Conservation (phyloP, 1,140 invertebrate species). For the Melitaea cinxia region DNA sequence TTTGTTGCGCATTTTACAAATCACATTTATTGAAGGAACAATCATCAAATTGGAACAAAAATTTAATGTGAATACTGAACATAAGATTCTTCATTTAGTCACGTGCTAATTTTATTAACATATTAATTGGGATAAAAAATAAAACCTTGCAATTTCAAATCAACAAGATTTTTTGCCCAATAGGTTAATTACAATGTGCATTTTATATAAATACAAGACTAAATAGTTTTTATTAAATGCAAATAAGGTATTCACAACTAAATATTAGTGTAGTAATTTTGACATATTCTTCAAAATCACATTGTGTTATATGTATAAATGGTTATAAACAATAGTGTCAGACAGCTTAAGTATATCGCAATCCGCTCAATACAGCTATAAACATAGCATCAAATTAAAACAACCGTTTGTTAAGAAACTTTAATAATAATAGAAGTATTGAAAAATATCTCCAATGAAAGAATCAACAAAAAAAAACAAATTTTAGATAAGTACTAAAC, state of each 20-base stretch:
- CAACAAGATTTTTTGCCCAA: too few species aligned
- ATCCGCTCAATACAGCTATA: background rate
- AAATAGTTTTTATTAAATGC: conserved; percentile 10
- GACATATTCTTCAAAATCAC: conserved; percentile 5
- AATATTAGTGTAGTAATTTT: conserved; percentile 10
- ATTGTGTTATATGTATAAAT: background rate
- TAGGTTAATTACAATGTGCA: too few species aligned
- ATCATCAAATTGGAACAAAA: background rate
- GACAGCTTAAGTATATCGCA: background rate
- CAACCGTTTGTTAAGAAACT: conserved; percentile 75
- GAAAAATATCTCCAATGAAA: conserved; percentile 78
- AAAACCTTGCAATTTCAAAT: too few species aligned
- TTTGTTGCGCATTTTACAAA: too few species aligned
- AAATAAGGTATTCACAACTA: conserved; percentile 11
- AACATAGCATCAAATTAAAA: conserved; percentile 29
- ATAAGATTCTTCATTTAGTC: background rate
- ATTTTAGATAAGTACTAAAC: conserved; percentile 81
- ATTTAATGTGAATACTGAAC: background rate
- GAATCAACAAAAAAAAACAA: conserved; percentile 75
- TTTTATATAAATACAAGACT: background rate
- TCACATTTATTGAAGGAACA: background rate
- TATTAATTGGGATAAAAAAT: too few species aligned
- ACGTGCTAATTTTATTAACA: too few species aligned
- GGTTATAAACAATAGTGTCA: background rate
- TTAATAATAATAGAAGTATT: conserved; percentile 78